Evolutionary conservation across 2,113 vertebrate species (phyloP).

Genomic region (Ceyx cyanopectus): DNA sequence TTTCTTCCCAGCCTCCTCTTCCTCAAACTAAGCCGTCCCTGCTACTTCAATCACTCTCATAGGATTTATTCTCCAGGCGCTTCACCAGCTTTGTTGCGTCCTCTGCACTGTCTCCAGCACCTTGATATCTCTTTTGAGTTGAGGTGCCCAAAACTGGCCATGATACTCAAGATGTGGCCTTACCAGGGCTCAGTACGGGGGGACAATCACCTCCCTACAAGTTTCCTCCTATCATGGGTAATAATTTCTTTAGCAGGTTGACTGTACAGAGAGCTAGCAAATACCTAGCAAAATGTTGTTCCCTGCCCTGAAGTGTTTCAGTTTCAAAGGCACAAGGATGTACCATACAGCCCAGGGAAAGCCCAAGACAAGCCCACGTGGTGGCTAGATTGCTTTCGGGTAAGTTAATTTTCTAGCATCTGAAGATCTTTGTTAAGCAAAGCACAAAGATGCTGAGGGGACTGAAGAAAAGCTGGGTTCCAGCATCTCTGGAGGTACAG

Average conservation of each 20-base stretch:
- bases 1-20: too few relatives aligned
- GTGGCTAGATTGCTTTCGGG: background rate
- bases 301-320: background rate
- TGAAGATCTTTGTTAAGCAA: background rate
- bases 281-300: background rate
- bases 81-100: too few relatives aligned
- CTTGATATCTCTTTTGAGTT: too few relatives aligned
- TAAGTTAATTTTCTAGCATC: background rate
- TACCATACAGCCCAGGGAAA: background rate
- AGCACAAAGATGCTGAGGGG: background rate
- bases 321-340: background rate
- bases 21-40: too few relatives aligned
- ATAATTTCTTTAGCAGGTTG: background rate
- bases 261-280: background rate
- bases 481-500: background rate
- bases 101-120: too few relatives aligned
- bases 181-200: too few relatives aligned
- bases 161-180: too few relatives aligned
- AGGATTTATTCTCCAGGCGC: too few relatives aligned
- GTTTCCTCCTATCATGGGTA: background rate
- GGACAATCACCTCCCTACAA: too few relatives aligned
- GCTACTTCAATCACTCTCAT: too few relatives aligned
- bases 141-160: too few relatives aligned
- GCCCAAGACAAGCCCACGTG: rapidly evolving
- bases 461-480: background rate